Evolutionary conservation across 2,888 invertebrate genomes (phyloP), one percentile per base, ranked within the genome.

Genomic region (Oasisia sp.): DNA sequence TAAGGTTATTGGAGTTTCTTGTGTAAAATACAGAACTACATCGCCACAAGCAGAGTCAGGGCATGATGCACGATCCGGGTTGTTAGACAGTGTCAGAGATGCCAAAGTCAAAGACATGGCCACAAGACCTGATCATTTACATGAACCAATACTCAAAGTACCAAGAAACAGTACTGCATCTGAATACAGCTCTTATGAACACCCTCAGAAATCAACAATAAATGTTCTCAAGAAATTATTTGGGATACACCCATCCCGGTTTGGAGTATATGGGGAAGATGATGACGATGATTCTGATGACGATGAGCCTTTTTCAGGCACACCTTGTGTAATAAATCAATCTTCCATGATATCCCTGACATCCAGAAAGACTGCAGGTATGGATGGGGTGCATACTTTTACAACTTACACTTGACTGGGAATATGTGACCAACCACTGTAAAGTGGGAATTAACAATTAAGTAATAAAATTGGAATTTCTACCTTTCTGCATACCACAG

Each of bases 181-280:
- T 27, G n/a, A 27, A 27, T 7, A 19, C 27, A 27, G 74, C 27
- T 19, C 19, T 74, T 27, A 19, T 27, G 74, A 27, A 74, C 19
- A 19, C 11, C 56, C 11, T 14, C 11, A 3, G 74, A 74, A 74
- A 14, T 5, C 27, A n/a, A 14, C 14, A 27, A 74, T 14, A 19
- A 74, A 74, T 74, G 74, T 74, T 74, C 27, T 74, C 74, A 74
- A 74, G 74, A 74, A 74, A 74, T 74, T 74, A 74, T 74, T 74
- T 27, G 74, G 74, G 74, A 74, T 74, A 74, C 74, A 74, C n/a
- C 74, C 74, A 14, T 74, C 74, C 74, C 74, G 74, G 27, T 74
- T 74, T 74, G 74, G 74, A 74, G 27, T 74, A n/a, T 19, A 74
- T 74, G n/a, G n/a, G 14, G 74, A 74, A 74, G 74, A 74, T 19